A percentile compares a stretch with the other conserved stretches of the same genome.
These are phyloP conservation scores for Drosophila burlai DNA, from an alignment of 1,140 invertebrate genomes.

Conservation along the genomic window DNA sequence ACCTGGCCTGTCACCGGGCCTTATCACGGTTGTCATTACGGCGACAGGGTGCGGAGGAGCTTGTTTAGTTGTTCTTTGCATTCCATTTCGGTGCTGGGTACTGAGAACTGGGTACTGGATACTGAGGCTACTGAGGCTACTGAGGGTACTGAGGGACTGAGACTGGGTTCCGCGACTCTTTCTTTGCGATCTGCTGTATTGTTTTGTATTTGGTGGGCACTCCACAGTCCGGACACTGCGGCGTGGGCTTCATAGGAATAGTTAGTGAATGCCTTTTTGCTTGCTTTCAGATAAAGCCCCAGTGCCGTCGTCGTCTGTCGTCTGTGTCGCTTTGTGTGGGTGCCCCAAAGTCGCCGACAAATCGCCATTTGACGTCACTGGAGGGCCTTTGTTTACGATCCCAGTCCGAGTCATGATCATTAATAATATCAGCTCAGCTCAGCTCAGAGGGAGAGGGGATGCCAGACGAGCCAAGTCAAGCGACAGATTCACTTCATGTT, in stretches of 20 bases:
- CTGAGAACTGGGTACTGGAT: not conserved
- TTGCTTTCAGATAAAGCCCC: conserved; percentile 42
- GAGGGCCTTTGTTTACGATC: conserved; percentile 52
- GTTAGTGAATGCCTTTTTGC: conserved; percentile 35
- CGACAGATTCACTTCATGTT: conserved; percentile 1
- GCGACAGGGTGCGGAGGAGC: not conserved
- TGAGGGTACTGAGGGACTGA: not conserved
- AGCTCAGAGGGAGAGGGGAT: not conserved
- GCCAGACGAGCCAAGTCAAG: not conserved
- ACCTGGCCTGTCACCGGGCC: conserved; percentile 28
- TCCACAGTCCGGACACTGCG: conserved; percentile 29
- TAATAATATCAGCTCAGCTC: conserved; percentile 61
- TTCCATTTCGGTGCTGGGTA: conserved; percentile 33
- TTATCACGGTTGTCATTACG: conserved; percentile 36
- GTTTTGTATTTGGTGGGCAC: conserved; percentile 38
- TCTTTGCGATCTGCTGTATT: conserved; percentile 9
- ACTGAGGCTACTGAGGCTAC: not conserved
- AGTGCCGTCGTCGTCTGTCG: not conserved
- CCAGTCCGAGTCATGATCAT: conserved; percentile 49
- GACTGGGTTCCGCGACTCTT: not conserved
- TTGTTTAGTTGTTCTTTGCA: conserved; percentile 44
- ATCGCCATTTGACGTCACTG: conserved; percentile 64
- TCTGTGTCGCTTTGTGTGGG: conserved; percentile 11
- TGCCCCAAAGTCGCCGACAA: conserved; percentile 40
- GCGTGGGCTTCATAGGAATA: conserved; percentile 57